Evolutionary conservation across 1,140 invertebrate species (phyloP).

Genomic region (Oedothorax gibbosus): DNA sequence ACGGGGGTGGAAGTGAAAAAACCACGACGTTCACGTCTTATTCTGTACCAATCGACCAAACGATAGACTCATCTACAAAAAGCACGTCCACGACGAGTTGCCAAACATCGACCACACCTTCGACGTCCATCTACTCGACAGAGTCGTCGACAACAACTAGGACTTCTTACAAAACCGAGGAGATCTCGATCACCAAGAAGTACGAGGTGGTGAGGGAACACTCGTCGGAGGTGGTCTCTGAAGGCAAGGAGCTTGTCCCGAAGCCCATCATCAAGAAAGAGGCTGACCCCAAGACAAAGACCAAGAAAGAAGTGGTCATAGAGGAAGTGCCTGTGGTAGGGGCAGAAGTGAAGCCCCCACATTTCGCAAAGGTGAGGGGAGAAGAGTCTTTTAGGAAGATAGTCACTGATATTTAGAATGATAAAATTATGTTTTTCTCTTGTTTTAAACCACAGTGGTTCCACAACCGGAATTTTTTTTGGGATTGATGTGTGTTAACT

Average conservation of each 20-base stretch:
- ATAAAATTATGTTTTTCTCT: constrained; percentile 19
- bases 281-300: constrained; percentile 65
- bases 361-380: constrained; percentile 62
- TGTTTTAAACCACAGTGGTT: constrained; percentile 50
- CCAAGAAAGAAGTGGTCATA: constrained; percentile 76
- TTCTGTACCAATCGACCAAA: background rate
- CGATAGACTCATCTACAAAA: background rate
- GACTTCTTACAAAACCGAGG: constrained; percentile 39
- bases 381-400: constrained; percentile 58
- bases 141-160: constrained; percentile 35
- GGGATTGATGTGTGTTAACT: constrained; percentile 28
- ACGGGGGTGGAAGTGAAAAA: background rate
- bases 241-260: constrained; percentile 9
- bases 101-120: constrained; percentile 21
- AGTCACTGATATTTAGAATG: constrained; percentile 44
- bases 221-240: constrained; percentile 24
- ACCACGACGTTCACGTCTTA: background rate
- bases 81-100: constrained; percentile 27
- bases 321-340: constrained; percentile 78
- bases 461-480: constrained; percentile 46
- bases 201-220: constrained; percentile 46
- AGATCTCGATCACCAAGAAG: constrained; percentile 50
- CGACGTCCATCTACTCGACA: constrained; percentile 1
- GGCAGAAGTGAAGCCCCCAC: constrained; percentile 71
- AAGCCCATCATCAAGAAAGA: constrained; percentile 61